phyloP scores from a whole-genome alignment of 2,797 vertebrate genomes.

The Cossypha caffra region DNA sequence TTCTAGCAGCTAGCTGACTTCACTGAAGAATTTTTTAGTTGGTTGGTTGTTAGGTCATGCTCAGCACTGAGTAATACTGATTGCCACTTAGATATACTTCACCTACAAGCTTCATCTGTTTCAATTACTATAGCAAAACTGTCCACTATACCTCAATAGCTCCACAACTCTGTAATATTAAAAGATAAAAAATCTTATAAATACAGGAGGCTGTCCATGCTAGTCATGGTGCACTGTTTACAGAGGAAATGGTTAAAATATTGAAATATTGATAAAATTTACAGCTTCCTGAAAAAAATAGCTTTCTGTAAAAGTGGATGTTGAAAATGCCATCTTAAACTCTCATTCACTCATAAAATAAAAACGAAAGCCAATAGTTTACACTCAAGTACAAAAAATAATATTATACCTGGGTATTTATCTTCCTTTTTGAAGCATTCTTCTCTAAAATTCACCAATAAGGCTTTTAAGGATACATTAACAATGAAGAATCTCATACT shows the following conservation, averaged over 20 bases:
- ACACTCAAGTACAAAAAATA: neutral
- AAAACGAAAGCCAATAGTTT: neutral
- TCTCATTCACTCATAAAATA: neutral
- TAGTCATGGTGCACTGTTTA: neutral
- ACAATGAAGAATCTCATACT: neutral
- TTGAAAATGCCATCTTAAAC: neutral
- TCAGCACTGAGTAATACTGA: constrained; percentile 42
- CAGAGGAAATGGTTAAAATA: neutral
- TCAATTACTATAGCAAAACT: constrained; percentile 66
- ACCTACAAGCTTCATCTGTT: constrained; percentile 63
- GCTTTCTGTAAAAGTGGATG: neutral
- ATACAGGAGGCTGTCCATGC: neutral
- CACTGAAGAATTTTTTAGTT: neutral
- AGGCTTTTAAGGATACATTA: neutral
- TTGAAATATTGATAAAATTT: neutral
- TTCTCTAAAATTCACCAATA: neutral
- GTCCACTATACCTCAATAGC: constrained; percentile 43
- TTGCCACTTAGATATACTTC: constrained; percentile 65
- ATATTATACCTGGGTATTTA: neutral
- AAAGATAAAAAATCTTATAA: constrained; percentile 15
- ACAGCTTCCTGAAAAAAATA: neutral
- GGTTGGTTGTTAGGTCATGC: neutral
- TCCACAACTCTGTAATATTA: constrained; percentile 12
- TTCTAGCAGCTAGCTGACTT: neutral
- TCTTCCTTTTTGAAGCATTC: neutral